phyloP scores from a whole-genome alignment of 2,113 vertebrate genomes.

The Cololabis saira region DNA sequence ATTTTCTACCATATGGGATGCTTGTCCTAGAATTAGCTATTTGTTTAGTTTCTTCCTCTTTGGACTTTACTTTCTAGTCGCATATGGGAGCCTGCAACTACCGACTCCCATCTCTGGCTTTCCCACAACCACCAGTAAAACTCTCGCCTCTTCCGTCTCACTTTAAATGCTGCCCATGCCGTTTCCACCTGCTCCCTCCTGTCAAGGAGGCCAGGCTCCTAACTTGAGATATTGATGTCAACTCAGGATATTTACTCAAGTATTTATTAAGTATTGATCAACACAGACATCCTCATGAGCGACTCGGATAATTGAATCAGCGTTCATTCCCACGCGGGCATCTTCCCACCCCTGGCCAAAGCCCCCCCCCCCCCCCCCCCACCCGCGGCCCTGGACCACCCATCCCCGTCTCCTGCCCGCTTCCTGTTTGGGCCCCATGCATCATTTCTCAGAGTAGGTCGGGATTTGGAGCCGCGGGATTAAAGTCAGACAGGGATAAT shows the following conservation, averaged over 20 bases:
- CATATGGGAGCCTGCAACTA: slow-evolving; percentile 8
- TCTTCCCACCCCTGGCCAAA: neutral
- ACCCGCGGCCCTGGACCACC: neutral
- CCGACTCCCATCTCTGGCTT: slow-evolving; percentile 33
- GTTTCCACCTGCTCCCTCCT: slow-evolving; percentile 22
- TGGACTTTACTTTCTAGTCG: slow-evolving; percentile 19
- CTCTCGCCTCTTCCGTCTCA: slow-evolving; percentile 34
- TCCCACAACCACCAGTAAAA: slow-evolving; percentile 44
- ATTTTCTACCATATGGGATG: no score
- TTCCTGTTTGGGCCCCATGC: slow-evolving; percentile 33
- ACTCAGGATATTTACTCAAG: slow-evolving; percentile 56
- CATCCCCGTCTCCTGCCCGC: slow-evolving; percentile 1
- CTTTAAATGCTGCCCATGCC: slow-evolving; percentile 49
- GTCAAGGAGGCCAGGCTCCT: slow-evolving; percentile 12
- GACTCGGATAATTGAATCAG: slow-evolving; percentile 47
- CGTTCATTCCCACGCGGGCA: slow-evolving; percentile 27
- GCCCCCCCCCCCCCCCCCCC: neutral
- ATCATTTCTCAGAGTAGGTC: slow-evolving; percentile 53
- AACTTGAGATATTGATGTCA: slow-evolving; percentile 40
- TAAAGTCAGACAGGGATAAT: slow-evolving; percentile 69
- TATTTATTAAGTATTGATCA: slow-evolving; percentile 61
- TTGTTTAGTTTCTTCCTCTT: neutral
- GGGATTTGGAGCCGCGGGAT: slow-evolving; percentile 66
- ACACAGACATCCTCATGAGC: slow-evolving; percentile 18
- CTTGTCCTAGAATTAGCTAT: no score